Percentiles rank a stretch among this genome's conserved stretches.
These are phyloP conservation scores for Drosophila athabasca DNA, from an alignment of 1,140 invertebrate species.

Conservation along the genomic window DNA sequence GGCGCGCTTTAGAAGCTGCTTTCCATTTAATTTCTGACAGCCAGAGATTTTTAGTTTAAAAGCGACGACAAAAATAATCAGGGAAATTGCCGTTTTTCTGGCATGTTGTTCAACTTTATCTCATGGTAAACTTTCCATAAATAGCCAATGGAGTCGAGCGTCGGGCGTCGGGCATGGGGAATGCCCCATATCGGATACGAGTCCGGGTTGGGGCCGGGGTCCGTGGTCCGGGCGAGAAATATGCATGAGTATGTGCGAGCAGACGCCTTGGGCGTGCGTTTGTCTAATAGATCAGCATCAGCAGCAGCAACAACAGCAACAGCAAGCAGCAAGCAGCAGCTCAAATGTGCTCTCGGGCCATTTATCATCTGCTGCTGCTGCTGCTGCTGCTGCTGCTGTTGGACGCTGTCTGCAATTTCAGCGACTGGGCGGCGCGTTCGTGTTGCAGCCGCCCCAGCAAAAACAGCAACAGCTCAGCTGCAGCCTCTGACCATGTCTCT, in stretches of 20 bases:
- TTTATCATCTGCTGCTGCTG: conserved; percentile 69
- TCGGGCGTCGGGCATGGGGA: conserved; percentile 4
- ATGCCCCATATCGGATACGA: neutral
- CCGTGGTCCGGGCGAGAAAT: conserved; percentile 24
- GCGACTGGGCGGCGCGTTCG: conserved; percentile 63
- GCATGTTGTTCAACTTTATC: conserved; percentile 64
- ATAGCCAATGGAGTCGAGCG: conserved; percentile 48
- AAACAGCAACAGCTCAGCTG: conserved; percentile 14
- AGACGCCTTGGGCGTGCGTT: conserved; percentile 73
- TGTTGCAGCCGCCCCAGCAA: conserved; percentile 55
- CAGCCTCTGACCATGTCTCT: neutral
- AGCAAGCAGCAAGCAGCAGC: conserved; percentile 51
- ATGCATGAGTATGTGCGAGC: conserved; percentile 39
- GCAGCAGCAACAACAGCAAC: conserved; percentile 33
- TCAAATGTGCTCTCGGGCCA: conserved; percentile 77
- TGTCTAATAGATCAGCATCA: conserved; percentile 80
- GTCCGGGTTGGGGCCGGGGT: neutral
- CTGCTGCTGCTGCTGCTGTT: conserved; percentile 41
- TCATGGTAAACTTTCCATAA: conserved; percentile 75
- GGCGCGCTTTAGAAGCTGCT: conserved; percentile 59
- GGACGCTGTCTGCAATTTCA: conserved; percentile 77
- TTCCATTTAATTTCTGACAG: conserved; percentile 80
- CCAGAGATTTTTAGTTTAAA: conserved; percentile 67
- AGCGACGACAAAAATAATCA: conserved; percentile 79
- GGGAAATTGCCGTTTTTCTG: conserved; percentile 65